Conservation (phyloP, 2,797 vertebrate species). For the Dicrostonyx torquatus region DNA sequence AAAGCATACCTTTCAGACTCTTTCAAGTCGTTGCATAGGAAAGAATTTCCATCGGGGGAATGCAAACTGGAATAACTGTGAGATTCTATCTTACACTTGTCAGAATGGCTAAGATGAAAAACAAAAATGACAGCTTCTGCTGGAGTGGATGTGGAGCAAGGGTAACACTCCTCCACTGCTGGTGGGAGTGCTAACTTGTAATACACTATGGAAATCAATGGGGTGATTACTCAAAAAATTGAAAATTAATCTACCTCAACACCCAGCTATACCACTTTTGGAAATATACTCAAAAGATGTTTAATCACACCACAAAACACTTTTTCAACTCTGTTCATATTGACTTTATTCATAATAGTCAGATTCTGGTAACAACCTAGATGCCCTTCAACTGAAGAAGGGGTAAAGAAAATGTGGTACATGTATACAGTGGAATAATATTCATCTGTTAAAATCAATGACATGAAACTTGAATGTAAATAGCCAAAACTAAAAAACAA, state of each 20-base stretch:
- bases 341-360: neutral
- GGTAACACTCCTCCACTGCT: neutral
- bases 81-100: neutral
- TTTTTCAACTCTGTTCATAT: neutral
- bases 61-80: neutral
- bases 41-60: neutral
- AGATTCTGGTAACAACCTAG: neutral
- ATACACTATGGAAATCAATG: neutral
- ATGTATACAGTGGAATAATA: neutral
- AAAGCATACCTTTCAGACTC: neutral
- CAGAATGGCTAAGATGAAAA: neutral
- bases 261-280: neutral
- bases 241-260: neutral
- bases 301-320: neutral
- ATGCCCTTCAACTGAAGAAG: neutral
- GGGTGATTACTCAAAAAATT: neutral
- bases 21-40: neutral
- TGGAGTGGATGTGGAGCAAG: neutral
- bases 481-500: neutral
- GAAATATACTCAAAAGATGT: neutral
- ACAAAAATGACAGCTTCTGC: neutral
- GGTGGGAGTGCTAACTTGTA: neutral
- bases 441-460: neutral
- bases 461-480: neutral
- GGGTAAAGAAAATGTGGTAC: neutral